Evolutionary conservation across 2,888 invertebrate genomes (phyloP).

Genomic region (Drosophila kuntzei): DNA sequence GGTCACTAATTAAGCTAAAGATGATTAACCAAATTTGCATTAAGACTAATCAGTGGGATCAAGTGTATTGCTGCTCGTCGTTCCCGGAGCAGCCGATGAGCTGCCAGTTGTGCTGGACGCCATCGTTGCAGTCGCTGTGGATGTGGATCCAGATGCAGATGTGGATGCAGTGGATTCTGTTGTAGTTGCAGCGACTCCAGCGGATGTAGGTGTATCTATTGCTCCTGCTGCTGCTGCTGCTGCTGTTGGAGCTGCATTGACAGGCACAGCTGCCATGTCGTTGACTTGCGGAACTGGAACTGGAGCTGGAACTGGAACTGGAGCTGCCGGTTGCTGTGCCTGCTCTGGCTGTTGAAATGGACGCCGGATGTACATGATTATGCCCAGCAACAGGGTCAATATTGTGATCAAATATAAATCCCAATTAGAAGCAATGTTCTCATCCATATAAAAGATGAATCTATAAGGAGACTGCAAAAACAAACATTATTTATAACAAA

Average conservation of each 20-base stretch:
- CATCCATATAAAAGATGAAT: constrained; percentile 89
- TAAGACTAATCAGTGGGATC: constrained; percentile 81
- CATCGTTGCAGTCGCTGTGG: constrained; percentile 20
- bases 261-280: constrained; percentile 53
- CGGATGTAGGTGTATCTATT: not conserved
- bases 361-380: constrained; percentile 92
- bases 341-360: constrained; percentile 85
- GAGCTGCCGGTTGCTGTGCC: constrained; percentile 35
- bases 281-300: constrained; percentile 46
- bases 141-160: constrained; percentile 15
- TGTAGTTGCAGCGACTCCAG: constrained; percentile 23
- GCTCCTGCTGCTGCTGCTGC: constrained; percentile 6
- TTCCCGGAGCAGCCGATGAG: constrained; percentile 67
- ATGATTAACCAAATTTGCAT: constrained; percentile 62
- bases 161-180: constrained; percentile 19
- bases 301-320: too few species aligned
- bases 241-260: constrained; percentile 32
- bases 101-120: constrained; percentile 67
- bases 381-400: constrained; percentile 92
- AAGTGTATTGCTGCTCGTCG: constrained; percentile 66
- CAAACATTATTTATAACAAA: constrained; percentile 49
- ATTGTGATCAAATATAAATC: constrained; percentile 95
- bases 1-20: constrained; percentile 78
- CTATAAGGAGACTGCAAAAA: constrained; percentile 88
- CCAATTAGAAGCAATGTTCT: constrained; percentile 94